phyloP scores from a whole-genome alignment of 2,113 vertebrate genomes.

The Strigops habroptila region DNA sequence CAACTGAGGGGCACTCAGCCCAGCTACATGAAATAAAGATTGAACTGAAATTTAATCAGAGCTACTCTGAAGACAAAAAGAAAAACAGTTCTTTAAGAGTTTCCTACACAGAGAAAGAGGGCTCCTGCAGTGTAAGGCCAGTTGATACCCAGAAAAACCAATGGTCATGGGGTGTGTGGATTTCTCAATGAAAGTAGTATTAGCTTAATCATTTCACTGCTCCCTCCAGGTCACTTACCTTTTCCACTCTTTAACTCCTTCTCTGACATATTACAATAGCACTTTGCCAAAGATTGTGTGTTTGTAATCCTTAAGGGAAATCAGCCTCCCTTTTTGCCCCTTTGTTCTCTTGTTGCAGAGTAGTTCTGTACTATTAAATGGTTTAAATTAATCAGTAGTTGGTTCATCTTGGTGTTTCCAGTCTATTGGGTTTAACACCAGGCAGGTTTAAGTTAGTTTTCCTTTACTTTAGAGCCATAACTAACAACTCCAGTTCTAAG shows the following conservation, averaged over 20 bases:
- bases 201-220: not conserved
- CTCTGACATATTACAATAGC: not conserved
- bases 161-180: not conserved
- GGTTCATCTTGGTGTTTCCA: not conserved
- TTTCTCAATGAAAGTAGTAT: not conserved
- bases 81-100: not conserved
- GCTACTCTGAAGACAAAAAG: not conserved
- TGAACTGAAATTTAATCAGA: slow-evolving; percentile 24
- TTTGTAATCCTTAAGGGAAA: not conserved
- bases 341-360: not conserved
- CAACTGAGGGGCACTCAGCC: slow-evolving; percentile 1
- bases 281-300: not conserved
- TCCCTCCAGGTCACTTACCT: not conserved
- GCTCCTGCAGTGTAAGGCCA: not conserved
- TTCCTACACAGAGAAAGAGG: not conserved
- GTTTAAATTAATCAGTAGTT: not conserved
- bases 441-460: not conserved
- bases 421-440: not conserved
- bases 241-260: not conserved
- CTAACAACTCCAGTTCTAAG: not conserved
- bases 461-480: not conserved
- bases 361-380: not conserved
- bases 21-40: slow-evolving; percentile 8
- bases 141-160: not conserved
- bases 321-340: not conserved